phyloP scores from a whole-genome alignment of 2,888 invertebrate species.

The Drosophila acutilabella region DNA sequence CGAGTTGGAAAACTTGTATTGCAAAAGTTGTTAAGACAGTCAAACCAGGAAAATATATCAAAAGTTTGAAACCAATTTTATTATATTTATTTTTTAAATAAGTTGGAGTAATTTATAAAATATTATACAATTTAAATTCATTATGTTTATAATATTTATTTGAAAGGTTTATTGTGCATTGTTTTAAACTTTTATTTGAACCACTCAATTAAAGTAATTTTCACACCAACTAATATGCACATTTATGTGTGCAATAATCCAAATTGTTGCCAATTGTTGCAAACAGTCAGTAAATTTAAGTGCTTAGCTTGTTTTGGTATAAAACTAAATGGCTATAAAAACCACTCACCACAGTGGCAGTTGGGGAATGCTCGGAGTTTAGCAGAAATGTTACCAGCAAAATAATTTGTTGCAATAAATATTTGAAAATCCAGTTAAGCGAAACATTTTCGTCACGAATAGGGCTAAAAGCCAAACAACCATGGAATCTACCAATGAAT shows the following conservation, averaged over 20 bases:
- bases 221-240: slow-evolving; percentile 1
- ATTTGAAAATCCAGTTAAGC: slow-evolving; percentile 82
- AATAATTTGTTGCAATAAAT: slow-evolving; percentile 81
- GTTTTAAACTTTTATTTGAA: neutral
- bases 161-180: too few relatives aligned
- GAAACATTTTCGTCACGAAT: slow-evolving; percentile 80
- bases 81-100: too few relatives aligned
- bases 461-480: slow-evolving; percentile 52
- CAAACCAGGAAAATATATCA: neutral
- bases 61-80: too few relatives aligned
- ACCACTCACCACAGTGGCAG: slow-evolving; percentile 31
- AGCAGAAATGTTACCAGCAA: slow-evolving; percentile 62
- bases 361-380: neutral
- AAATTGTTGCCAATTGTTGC: slow-evolving; percentile 57
- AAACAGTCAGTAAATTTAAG: slow-evolving; percentile 32
- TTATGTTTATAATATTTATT: too few relatives aligned
- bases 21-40: neutral
- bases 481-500: slow-evolving; percentile 43
- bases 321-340: slow-evolving; percentile 74
- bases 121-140: too few relatives aligned
- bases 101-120: too few relatives aligned
- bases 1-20: neutral
- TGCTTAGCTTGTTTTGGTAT: slow-evolving; percentile 54
- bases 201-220: neutral
- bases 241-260: slow-evolving; percentile 30